Percentiles rank a stretch among this genome's conserved stretches.
Conservation (phyloP, 2,888 invertebrate genomes). For the Habrosyne pyritoides region DNA sequence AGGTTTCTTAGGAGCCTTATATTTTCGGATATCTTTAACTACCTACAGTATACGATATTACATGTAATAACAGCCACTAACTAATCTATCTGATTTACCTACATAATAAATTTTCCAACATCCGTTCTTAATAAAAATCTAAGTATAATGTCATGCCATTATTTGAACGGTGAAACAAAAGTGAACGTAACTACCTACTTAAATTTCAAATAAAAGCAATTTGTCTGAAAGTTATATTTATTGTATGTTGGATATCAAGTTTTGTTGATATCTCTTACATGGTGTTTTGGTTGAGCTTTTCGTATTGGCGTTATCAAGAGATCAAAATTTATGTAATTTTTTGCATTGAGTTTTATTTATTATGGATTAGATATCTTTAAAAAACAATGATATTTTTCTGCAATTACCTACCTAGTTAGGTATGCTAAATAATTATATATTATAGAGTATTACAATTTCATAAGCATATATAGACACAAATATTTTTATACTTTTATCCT, state of each 20-base stretch:
- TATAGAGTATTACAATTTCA: no score
- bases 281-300: not conserved
- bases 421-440: no score
- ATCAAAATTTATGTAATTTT: conserved; percentile 46
- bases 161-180: not conserved
- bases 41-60: not conserved
- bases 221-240: not conserved
- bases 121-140: not conserved
- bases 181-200: not conserved
- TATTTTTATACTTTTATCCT: not conserved
- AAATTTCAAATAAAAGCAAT: not conserved
- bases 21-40: not conserved
- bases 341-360: no score
- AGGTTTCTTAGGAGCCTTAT: no score
- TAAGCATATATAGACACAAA: no score
- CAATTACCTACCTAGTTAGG: no score
- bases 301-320: conserved; percentile 35
- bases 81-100: not conserved
- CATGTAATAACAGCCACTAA: not conserved
- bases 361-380: no score
- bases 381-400: no score
- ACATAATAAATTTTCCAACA: not conserved
- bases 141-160: not conserved
- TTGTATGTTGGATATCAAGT: not conserved
- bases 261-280: no score